phyloP scores from a whole-genome alignment of 2,888 invertebrate species.

The Tetragonisca angustula region DNA sequence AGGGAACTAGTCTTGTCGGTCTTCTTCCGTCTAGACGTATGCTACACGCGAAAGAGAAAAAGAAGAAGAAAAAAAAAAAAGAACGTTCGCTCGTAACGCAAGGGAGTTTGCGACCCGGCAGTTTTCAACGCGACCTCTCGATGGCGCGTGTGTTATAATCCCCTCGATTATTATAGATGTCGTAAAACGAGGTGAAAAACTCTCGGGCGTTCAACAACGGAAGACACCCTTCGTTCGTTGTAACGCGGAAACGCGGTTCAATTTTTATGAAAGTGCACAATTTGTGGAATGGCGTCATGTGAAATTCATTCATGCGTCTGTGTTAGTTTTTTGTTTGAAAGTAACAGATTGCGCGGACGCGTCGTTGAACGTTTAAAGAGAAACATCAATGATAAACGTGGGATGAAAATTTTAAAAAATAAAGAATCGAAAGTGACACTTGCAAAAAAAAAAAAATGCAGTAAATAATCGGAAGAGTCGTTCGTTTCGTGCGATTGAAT shows the following conservation, averaged over 20 bases:
- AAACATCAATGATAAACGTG: background rate
- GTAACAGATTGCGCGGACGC: background rate
- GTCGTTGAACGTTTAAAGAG: background rate
- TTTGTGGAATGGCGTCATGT: background rate
- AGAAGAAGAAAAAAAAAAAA: background rate
- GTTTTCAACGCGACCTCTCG: slow-evolving; percentile 14
- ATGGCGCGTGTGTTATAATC: slow-evolving; percentile 9
- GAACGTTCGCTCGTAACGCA: background rate
- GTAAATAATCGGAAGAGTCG: background rate
- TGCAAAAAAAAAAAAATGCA: background rate
- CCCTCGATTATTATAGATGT: slow-evolving; percentile 23
- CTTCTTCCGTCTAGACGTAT: slow-evolving; percentile 21
- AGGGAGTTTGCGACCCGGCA: slow-evolving; percentile 3
- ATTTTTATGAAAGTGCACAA: slow-evolving; percentile 13
- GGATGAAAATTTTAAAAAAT: no score
- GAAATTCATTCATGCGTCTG: slow-evolving; percentile 28
- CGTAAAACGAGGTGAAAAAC: background rate
- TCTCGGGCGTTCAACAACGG: slow-evolving; percentile 5
- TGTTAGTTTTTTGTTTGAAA: background rate
- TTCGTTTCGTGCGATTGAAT: background rate
- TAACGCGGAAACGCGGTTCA: slow-evolving; percentile 1
- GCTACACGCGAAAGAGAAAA: no score
- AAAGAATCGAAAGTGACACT: background rate
- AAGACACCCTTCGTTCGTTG: background rate
- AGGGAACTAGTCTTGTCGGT: slow-evolving; percentile 8